phyloP scores from a whole-genome alignment of 2,113 vertebrate genomes.

The Lampris megalopsis region DNA sequence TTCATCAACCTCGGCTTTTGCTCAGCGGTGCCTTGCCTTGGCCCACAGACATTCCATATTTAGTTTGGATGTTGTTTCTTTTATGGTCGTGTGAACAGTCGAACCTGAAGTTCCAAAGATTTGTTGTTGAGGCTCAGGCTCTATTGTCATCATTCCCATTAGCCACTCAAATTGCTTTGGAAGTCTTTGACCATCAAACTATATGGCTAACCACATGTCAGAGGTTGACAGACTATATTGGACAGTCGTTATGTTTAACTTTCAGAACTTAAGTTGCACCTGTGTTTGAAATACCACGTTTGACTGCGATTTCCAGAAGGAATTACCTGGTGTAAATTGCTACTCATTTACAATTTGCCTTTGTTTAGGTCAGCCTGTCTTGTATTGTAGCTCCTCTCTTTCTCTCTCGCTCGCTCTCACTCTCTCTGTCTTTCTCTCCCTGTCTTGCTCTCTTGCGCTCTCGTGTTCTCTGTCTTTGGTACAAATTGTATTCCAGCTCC shows the following conservation, averaged over 20 bases:
- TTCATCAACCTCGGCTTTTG: background rate
- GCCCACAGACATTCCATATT: background rate
- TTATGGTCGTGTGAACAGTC: background rate
- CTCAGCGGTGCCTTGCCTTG: background rate
- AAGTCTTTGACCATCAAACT: background rate
- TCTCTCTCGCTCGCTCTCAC: background rate
- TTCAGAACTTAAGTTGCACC: background rate
- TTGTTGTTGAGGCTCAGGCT: background rate
- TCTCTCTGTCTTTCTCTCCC: background rate
- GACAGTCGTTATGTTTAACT: background rate
- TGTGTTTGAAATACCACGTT: background rate
- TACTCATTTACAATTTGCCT: constrained; percentile 68
- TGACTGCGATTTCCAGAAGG: constrained; percentile 9
- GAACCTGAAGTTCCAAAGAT: background rate
- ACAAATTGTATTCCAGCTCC: constrained; percentile 17
- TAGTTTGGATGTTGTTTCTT: constrained; percentile 10
- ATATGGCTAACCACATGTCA: background rate
- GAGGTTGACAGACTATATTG: background rate
- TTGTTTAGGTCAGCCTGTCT: constrained; percentile 34
- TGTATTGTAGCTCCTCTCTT: constrained; percentile 8
- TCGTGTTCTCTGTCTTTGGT: constrained; percentile 4
- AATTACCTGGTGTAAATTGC: constrained; percentile 62
- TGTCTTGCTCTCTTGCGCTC: background rate
- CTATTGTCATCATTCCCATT: background rate
- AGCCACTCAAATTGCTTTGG: background rate